phyloP scores from a whole-genome alignment of 2,113 vertebrate genomes.

The Carollia perspicillata region DNA sequence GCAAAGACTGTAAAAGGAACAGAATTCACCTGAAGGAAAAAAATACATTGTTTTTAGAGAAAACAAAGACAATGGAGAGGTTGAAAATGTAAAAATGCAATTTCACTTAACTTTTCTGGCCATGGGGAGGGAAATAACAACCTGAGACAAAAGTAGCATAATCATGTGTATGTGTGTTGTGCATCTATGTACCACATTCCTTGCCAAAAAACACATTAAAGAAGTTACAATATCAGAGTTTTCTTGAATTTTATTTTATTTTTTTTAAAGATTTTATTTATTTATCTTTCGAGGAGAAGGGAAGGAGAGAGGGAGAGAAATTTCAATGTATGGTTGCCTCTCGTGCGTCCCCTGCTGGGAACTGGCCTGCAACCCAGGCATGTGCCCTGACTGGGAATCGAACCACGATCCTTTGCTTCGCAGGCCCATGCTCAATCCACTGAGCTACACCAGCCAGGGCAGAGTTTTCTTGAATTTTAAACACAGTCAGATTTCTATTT shows the following conservation, averaged over 20 bases:
- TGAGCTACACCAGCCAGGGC: no score
- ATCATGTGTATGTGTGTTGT: not conserved
- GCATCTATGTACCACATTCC: not conserved
- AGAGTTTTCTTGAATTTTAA: constrained; percentile 1
- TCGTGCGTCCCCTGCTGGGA: no score
- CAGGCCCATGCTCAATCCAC: no score
- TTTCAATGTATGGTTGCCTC: no score
- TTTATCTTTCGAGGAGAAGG: no score
- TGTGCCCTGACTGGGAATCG: no score
- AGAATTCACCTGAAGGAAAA: constrained; percentile 18
- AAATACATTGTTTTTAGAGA: not conserved
- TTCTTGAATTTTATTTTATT: constrained; percentile 7
- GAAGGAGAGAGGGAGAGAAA: no score
- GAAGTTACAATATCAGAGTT: not conserved
- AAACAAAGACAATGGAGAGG: constrained; percentile 7
- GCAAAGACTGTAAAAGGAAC: constrained; percentile 19
- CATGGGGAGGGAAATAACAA: not conserved
- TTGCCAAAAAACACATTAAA: not conserved
- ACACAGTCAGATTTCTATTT: not conserved
- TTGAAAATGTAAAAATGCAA: not conserved
- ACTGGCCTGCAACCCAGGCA: no score
- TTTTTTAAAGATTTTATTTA: no score
- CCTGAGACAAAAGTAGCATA: not conserved
- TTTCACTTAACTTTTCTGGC: not conserved
- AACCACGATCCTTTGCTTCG: no score